Evolutionary conservation across 2,888 invertebrate species (phyloP).

Genomic region (Tetragnatha montana): DNA sequence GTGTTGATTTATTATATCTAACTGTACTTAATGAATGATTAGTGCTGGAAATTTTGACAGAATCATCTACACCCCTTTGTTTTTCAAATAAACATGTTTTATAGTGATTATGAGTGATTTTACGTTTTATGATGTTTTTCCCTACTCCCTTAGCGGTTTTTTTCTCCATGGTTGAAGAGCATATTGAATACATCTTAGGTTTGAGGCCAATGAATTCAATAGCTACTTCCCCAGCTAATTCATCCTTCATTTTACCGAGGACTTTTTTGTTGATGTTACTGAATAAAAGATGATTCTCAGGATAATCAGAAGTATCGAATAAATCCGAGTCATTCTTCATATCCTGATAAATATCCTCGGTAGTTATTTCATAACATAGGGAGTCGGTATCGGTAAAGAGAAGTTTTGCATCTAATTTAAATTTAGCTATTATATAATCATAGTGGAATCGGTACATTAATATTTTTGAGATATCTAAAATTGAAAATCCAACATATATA

Average conservation of each 20-base stretch:
- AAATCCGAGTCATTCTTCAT: no score
- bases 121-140: no score
- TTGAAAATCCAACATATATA: constrained; percentile 9
- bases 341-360: neutral
- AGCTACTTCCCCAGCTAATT: no score
- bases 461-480: constrained; percentile 5
- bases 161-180: no score
- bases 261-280: no score
- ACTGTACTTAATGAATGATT: neutral
- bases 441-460: constrained; percentile 18
- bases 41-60: neutral
- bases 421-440: neutral
- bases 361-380: neutral
- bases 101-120: neutral
- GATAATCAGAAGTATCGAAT: no score
- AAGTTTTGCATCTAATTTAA: neutral
- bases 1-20: neutral
- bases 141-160: no score
- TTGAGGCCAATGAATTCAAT: no score
- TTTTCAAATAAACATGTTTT: neutral
- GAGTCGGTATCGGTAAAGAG: constrained; percentile 28
- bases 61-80: neutral
- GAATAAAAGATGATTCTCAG: no score
- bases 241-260: neutral
- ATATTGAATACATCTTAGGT: no score